A percentile compares a stretch with the other conserved stretches of the same genome.
Evolutionary conservation across 2,888 invertebrate species (phyloP).

Genomic region (Spicauda simplicius): DNA sequence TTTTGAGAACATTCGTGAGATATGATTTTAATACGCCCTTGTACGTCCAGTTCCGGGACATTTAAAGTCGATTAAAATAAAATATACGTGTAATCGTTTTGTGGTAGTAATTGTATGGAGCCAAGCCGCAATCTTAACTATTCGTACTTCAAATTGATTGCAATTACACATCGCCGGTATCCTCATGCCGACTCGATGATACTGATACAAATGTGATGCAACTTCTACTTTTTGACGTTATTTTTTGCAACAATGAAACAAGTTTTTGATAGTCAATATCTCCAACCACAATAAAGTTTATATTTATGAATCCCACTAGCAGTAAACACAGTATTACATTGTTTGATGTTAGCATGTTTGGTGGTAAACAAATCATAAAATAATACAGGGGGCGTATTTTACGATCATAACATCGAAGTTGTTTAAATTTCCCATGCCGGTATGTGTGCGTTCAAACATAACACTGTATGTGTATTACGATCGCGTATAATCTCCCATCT

Average conservation of each 20-base stretch:
- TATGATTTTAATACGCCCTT: slow-evolving; percentile 70
- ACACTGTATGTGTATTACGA: slow-evolving; percentile 41
- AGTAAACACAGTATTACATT: neutral
- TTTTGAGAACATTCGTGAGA: slow-evolving; percentile 61
- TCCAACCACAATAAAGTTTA: neutral
- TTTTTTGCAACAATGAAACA: neutral
- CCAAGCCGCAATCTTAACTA: slow-evolving; percentile 24
- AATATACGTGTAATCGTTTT: slow-evolving; percentile 49
- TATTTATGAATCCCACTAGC: neutral
- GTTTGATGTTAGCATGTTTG: neutral
- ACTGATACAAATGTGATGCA: neutral
- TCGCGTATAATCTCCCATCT: slow-evolving; percentile 41
- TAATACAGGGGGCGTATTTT: slow-evolving; percentile 50
- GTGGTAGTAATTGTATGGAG: slow-evolving; percentile 25
- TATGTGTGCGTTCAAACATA: slow-evolving; percentile 23
- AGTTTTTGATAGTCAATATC: neutral
- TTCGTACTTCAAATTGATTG: slow-evolving; percentile 17
- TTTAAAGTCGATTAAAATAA: slow-evolving; percentile 74
- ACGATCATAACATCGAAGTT: slow-evolving; percentile 57
- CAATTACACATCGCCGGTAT: neutral
- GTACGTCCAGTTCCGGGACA: slow-evolving; percentile 69
- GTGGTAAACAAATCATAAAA: slow-evolving; percentile 15
- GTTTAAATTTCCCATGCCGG: slow-evolving; percentile 66
- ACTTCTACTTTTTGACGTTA: neutral
- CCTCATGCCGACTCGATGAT: neutral